Evolutionary conservation across 2,888 invertebrate genomes (phyloP).

Genomic region (Cheilosia soror): DNA sequence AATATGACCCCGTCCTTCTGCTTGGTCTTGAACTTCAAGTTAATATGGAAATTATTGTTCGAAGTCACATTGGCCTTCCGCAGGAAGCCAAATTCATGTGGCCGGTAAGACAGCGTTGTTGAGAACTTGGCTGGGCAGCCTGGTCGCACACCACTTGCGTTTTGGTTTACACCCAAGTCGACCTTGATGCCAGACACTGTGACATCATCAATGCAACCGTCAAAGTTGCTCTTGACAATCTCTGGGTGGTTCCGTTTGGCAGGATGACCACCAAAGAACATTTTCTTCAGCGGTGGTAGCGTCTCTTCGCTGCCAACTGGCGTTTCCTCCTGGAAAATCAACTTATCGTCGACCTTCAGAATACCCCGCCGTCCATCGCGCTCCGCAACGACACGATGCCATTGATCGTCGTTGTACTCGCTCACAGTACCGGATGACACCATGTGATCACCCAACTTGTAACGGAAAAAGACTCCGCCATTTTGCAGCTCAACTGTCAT

Average conservation of each 20-base stretch:
- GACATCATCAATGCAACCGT: conserved; percentile 96
- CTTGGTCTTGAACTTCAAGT: conserved; percentile 94
- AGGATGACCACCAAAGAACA: conserved; percentile 96
- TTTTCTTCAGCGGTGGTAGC: conserved; percentile 87
- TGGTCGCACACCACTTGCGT: conserved; percentile 92
- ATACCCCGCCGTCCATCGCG: conserved; percentile 88
- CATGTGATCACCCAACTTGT: conserved; percentile 87
- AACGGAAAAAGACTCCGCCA: conserved; percentile 89
- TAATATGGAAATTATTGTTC: conserved; percentile 89
- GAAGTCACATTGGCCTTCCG: conserved; percentile 86
- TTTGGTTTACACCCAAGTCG: conserved; percentile 91
- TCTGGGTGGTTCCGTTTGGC: conserved; percentile 86
- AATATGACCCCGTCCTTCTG: conserved; percentile 92
- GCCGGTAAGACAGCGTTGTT: conserved; percentile 88
- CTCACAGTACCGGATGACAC: conserved; percentile 81
- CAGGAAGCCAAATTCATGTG: conserved; percentile 86
- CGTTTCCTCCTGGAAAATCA: conserved; percentile 82
- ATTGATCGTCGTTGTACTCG: conserved; percentile 94
- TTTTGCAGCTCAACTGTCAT: conserved; percentile 92
- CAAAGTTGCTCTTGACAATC: conserved; percentile 91
- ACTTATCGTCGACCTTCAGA: conserved; percentile 88
- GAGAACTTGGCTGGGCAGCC: conserved; percentile 95
- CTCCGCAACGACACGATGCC: conserved; percentile 93
- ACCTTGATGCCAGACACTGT: conserved; percentile 90
- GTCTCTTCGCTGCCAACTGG: conserved; percentile 79